Evolutionary conservation across 1,140 invertebrate species (phyloP), one percentile per base, ranked within the genome.

Genomic region (Brachionus calyciflorus): DNA sequence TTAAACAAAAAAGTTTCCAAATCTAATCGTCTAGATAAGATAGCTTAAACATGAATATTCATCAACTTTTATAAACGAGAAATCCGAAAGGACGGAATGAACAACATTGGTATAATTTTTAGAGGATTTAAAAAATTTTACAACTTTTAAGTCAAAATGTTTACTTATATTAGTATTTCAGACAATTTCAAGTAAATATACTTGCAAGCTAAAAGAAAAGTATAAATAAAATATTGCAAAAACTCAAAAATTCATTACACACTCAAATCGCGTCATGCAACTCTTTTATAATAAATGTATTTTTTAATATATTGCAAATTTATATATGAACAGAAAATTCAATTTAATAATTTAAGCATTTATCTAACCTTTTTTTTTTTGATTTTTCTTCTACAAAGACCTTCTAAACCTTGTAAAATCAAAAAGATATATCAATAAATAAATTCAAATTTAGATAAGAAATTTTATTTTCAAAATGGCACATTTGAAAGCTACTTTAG

Each of bases 211-310:
- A 37, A 60, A 60, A 60, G 17, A 33, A 60, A 33, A n/a, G n/a
- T n/a, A n/a, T n/a, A n/a, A n/a, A n/a, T n/a, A 60, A 60, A 60
- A 37, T 33, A 60, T 60, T 60, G 55, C 55, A 37, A 60, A 60
- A 33, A 33, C 9, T 5, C 0, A 40, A 60, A 60, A 60, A 33
- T 33, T 60, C 7, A 37, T 19, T 30, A 60, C 33, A 60, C 33
- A 12, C 19, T 30, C 3, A 37, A 17, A 60, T 60, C 55, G 55
- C 55, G 55, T 60, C 55, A 60, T 60, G 55, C 55, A 60, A 19
- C 55, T 37, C 9, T 60, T 60, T 60, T 17, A 33, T 17, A 33
- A 28, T 37, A 60, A 60, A 33, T 19, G 10, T 26, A 37, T 33
- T 60, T 60, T n/a, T n/a, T n/a, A n/a, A 33, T 30, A 37, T 60